Percentiles rank a stretch among this genome's conserved stretches.
These are phyloP conservation scores for Peromyscus aztecus DNA, from an alignment of 2,797 vertebrate genomes.

Conservation along the genomic window DNA sequence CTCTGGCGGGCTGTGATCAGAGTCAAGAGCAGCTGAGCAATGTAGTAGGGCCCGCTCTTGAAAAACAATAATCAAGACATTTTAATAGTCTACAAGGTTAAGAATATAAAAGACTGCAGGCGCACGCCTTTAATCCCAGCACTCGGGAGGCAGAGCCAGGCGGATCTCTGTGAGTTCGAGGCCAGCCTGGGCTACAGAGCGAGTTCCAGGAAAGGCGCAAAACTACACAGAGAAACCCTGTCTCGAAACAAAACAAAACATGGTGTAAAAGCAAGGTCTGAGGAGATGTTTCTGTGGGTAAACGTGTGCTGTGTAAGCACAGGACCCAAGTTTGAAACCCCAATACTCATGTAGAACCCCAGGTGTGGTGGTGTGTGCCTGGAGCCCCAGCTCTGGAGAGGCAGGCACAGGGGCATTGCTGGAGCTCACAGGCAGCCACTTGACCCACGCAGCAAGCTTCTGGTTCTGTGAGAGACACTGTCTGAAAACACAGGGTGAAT, in stretches of 20 bases:
- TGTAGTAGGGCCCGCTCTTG: not conserved
- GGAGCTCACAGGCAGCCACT: not conserved
- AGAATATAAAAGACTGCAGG: not conserved
- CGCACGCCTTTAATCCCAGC: rapidly evolving
- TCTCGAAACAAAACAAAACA: not conserved
- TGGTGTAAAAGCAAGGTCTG: not conserved
- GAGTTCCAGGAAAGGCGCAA: not conserved
- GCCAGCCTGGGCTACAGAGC: not conserved
- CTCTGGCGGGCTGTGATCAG: not conserved
- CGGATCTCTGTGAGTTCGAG: not conserved
- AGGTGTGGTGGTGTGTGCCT: too few species aligned
- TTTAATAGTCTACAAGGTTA: not conserved
- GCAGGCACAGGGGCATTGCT: not conserved
- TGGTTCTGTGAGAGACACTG: not conserved
- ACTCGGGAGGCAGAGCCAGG: too few species aligned
- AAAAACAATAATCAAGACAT: not conserved
- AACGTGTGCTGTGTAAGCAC: not conserved
- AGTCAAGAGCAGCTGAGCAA: not conserved
- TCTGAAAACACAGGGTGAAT: not conserved
- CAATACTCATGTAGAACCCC: too few species aligned
- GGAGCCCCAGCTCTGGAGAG: not conserved
- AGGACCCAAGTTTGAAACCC: not conserved
- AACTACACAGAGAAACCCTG: too few species aligned
- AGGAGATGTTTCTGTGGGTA: not conserved
- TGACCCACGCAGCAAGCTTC: not conserved